phyloP scores from a whole-genome alignment of 2,888 invertebrate species.

The Patella pellucida region DNA sequence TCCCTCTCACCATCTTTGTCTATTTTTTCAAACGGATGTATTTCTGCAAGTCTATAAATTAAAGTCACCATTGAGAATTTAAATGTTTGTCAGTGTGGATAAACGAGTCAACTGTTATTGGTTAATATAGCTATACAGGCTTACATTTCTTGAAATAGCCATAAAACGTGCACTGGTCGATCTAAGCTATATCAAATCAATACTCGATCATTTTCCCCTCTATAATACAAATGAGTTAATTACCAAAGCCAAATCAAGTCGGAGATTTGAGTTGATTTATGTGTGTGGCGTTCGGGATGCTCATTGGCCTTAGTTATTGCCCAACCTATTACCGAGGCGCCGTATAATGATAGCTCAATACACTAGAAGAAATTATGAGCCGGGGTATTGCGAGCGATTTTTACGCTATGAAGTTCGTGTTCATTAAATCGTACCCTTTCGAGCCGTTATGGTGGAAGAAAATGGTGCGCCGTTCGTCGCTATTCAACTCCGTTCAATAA shows the following conservation, averaged over 20 bases:
- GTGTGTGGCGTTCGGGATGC: background rate
- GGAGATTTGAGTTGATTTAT: constrained; percentile 22
- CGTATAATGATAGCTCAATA: constrained; percentile 2
- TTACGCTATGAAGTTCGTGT: background rate
- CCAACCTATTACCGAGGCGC: background rate
- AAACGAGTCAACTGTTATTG: too few relatives aligned
- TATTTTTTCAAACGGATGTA: too few relatives aligned
- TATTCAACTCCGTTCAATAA: background rate
- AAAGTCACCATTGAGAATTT: too few relatives aligned
- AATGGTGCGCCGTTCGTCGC: background rate
- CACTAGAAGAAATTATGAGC: background rate
- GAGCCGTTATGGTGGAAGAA: background rate
- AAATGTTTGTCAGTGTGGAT: too few relatives aligned
- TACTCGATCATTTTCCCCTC: constrained; percentile 42
- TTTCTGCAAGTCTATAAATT: too few relatives aligned
- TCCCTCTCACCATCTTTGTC: too few relatives aligned
- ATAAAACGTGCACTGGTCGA: too few relatives aligned
- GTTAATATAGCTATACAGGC: too few relatives aligned
- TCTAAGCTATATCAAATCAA: background rate
- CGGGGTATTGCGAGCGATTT: background rate
- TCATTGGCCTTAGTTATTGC: background rate
- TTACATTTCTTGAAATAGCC: too few relatives aligned
- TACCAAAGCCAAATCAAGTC: constrained; percentile 36
- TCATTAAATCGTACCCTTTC: constrained; percentile 5
- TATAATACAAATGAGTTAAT: constrained; percentile 51